Evolutionary conservation across 1,140 invertebrate species (phyloP).

Genomic region (Rhyacophila brunnea): DNA sequence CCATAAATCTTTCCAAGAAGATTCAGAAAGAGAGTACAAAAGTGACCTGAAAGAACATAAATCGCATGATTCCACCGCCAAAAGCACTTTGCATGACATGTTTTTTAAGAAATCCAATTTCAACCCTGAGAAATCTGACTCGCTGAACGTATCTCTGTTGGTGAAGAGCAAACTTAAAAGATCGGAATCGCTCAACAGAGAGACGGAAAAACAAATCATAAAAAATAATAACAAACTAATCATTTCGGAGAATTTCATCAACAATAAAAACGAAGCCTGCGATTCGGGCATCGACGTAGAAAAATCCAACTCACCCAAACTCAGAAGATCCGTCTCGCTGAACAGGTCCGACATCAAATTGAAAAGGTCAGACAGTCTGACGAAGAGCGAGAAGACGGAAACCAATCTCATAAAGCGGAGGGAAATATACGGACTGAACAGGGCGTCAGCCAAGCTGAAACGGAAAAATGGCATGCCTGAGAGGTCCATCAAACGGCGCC

Average conservation of each 20-base stretch:
- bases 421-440: constrained; percentile 57
- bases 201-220: constrained; percentile 34
- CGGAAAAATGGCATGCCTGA: constrained; percentile 73
- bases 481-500: constrained; percentile 79
- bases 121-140: constrained; percentile 21
- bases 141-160: constrained; percentile 5
- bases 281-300: constrained; percentile 21
- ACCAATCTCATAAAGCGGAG: constrained; percentile 73
- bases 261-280: constrained; percentile 23
- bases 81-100: constrained; percentile 26
- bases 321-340: constrained; percentile 48
- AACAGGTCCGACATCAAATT: constrained; percentile 50
- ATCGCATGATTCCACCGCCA: constrained; percentile 11
- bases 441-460: constrained; percentile 63
- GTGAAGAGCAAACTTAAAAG: constrained; percentile 50
- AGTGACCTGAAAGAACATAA: constrained; percentile 9
- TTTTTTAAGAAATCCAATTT: constrained; percentile 30
- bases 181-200: constrained; percentile 61
- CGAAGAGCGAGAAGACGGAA: constrained; percentile 80
- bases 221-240: constrained; percentile 31
- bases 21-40: constrained; percentile 13
- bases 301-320: constrained; percentile 26
- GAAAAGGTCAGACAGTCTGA: constrained; percentile 59
- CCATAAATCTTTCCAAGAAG: constrained; percentile 24
- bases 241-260: constrained; percentile 24